Evolutionary conservation across 1,140 invertebrate species (phyloP).

Genomic region (Paraescarpia echinospica): DNA sequence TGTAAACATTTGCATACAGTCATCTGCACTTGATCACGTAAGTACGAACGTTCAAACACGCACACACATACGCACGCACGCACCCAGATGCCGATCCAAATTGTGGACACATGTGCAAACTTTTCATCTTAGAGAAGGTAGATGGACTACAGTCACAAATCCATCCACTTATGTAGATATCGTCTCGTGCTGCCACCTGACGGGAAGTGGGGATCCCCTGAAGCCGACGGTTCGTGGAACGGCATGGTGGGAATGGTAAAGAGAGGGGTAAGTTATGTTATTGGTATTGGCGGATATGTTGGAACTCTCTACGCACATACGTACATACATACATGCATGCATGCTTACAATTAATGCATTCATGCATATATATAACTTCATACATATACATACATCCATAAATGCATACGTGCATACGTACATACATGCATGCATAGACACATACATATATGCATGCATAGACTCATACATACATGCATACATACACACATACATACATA

Average conservation of each 20-base stretch:
- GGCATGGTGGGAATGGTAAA: slow-evolving; percentile 56
- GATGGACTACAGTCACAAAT: not conserved
- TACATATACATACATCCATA: not conserved
- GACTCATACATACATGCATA: not conserved
- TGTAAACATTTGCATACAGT: too few relatives aligned
- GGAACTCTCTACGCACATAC: not conserved
- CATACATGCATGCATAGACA: not conserved
- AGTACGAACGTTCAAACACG: not conserved
- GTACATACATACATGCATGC: not conserved
- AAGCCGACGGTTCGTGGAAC: slow-evolving; percentile 53
- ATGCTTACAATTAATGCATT: too few relatives aligned
- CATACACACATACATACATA: slow-evolving; percentile 3
- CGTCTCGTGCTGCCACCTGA: slow-evolving; percentile 44
- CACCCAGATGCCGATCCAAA: too few relatives aligned
- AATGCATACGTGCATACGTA: not conserved
- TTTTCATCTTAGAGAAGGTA: too few relatives aligned
- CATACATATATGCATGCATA: not conserved
- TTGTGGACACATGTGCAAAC: too few relatives aligned
- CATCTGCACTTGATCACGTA: too few relatives aligned
- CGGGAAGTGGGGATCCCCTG: slow-evolving; percentile 48
- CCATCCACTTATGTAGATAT: slow-evolving; percentile 37
- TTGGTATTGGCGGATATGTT: not conserved
- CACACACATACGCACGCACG: too few relatives aligned
- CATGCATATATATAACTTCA: too few relatives aligned
- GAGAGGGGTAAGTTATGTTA: slow-evolving; percentile 40